A percentile compares a stretch with the other conserved stretches of the same genome.
These are phyloP conservation scores for Channa maculata DNA, from an alignment of 2,113 vertebrate genomes.

Conservation along the genomic window DNA sequence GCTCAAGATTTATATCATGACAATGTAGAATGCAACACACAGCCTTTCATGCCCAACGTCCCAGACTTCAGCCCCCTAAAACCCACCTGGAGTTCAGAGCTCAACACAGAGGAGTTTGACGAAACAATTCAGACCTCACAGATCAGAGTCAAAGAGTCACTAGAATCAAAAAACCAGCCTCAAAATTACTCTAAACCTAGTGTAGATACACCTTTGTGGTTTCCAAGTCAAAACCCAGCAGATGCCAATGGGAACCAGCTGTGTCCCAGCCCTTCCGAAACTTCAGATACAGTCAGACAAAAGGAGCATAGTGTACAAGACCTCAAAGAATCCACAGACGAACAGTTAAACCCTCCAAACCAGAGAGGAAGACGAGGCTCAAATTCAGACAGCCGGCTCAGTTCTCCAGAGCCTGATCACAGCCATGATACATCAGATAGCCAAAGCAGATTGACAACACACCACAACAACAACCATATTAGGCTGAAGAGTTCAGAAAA, in stretches of 20 bases:
- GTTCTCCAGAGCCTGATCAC: slow-evolving; percentile 57
- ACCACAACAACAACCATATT: slow-evolving; percentile 77
- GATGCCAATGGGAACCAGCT: slow-evolving; percentile 5
- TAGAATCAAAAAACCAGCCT: slow-evolving; percentile 24
- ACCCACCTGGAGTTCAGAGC: slow-evolving; percentile 8
- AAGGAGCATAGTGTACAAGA: slow-evolving; percentile 16
- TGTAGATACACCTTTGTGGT: slow-evolving; percentile 4
- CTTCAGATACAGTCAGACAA: background rate
- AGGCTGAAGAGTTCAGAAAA: slow-evolving; percentile 52
- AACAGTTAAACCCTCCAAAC: slow-evolving; percentile 11
- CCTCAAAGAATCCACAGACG: slow-evolving; percentile 26
- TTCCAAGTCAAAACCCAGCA: slow-evolving; percentile 10
- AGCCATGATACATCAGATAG: slow-evolving; percentile 25
- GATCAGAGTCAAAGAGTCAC: slow-evolving; percentile 23
- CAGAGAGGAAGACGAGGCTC: slow-evolving; percentile 45
- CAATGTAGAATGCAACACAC: background rate
- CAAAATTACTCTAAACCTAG: slow-evolving; percentile 17
- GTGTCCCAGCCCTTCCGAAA: slow-evolving; percentile 19
- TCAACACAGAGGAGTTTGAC: slow-evolving; percentile 1
- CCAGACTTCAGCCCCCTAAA: slow-evolving; percentile 37
- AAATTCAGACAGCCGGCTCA: slow-evolving; percentile 54
- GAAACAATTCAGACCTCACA: slow-evolving; percentile 26
- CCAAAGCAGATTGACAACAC: slow-evolving; percentile 40
- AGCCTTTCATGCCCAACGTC: slow-evolving; percentile 12
- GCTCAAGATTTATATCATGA: slow-evolving; percentile 22